Conservation (phyloP, 2,113 vertebrate species). For the Penelope pileata region DNA sequence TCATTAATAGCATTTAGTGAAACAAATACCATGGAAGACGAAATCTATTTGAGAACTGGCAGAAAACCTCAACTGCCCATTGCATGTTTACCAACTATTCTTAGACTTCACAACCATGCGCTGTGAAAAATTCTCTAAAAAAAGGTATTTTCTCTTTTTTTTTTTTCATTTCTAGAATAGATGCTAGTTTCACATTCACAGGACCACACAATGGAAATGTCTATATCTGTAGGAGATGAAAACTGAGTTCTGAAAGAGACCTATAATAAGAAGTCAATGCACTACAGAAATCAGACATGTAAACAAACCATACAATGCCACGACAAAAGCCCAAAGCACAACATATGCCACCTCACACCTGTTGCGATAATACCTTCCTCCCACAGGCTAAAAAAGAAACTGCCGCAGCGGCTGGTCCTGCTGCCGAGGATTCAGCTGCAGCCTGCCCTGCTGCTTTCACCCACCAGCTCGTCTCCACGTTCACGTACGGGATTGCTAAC, state of each 20-base stretch:
- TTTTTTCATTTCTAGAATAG: neutral
- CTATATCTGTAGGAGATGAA: conserved; percentile 5
- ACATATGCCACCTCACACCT: conserved; percentile 70
- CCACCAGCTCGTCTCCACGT: neutral
- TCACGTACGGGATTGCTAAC: neutral
- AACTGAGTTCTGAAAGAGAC: conserved; percentile 16
- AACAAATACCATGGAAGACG: neutral
- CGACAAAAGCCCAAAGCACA: conserved; percentile 15
- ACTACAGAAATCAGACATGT: conserved; percentile 12
- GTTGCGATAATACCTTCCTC: conserved; percentile 61
- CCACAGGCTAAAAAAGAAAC: conserved; percentile 62
- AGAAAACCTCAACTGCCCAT: neutral
- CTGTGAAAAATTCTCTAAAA: neutral
- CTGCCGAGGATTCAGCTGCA: conserved; percentile 24
- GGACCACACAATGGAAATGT: neutral
- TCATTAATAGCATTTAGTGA: neutral
- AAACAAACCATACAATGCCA: conserved; percentile 60
- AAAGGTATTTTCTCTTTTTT: neutral
- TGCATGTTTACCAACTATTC: neutral
- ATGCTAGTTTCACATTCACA: neutral
- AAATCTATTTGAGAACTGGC: neutral
- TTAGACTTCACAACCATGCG: neutral
- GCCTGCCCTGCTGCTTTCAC: neutral
- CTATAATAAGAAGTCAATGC: neutral
- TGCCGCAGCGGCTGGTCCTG: neutral